Conservation (phyloP, 1,140 invertebrate species). For the Papilio xuthus region DNA sequence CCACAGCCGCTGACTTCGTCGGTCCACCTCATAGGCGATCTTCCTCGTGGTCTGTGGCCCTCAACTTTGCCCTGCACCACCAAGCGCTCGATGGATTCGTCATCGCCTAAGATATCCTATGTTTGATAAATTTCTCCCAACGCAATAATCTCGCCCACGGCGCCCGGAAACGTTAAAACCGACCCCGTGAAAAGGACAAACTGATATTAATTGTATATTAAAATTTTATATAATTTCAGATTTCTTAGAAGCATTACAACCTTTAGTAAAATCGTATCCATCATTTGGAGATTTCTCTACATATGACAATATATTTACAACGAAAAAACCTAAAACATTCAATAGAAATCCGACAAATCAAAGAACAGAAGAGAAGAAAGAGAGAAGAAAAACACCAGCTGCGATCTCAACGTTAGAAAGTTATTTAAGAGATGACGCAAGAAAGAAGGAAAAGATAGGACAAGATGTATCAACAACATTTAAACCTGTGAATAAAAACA, state of each 20-base stretch:
- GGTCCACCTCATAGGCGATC: too few relatives aligned
- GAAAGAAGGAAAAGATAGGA: neutral
- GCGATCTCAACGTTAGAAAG: neutral
- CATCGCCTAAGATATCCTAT: too few relatives aligned
- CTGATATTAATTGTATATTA: constrained; percentile 6
- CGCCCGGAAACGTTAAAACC: too few relatives aligned
- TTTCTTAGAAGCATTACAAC: constrained; percentile 58
- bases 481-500: neutral
- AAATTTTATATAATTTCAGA: constrained; percentile 53
- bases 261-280: constrained; percentile 45
- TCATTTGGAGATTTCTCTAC: constrained; percentile 36
- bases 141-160: too few relatives aligned
- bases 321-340: constrained; percentile 43
- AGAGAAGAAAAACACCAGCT: constrained; percentile 11
- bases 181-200: too few relatives aligned
- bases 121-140: too few relatives aligned
- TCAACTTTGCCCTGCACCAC: too few relatives aligned
- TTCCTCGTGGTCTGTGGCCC: too few relatives aligned
- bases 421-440: constrained; percentile 21
- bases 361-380: constrained; percentile 17
- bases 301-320: constrained; percentile 43
- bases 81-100: too few relatives aligned
- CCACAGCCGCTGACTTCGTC: too few relatives aligned
- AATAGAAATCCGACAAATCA: constrained; percentile 35
- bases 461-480: neutral